Evolutionary conservation across 2,113 vertebrate genomes (phyloP).

Genomic region (Agapornis roseicollis): DNA sequence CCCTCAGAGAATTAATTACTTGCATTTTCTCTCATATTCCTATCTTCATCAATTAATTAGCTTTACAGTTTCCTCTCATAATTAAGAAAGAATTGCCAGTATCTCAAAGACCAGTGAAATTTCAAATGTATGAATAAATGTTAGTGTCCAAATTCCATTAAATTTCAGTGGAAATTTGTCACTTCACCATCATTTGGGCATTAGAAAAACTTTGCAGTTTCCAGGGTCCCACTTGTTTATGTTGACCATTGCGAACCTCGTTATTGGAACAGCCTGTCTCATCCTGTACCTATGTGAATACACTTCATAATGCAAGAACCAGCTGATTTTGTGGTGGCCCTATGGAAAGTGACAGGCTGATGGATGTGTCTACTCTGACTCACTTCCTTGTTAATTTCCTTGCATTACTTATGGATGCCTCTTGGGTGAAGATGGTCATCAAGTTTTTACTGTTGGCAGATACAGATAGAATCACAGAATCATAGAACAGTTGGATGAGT

Average conservation of each 20-base stretch:
- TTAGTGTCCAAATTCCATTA: accelerated
- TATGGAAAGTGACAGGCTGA: background rate
- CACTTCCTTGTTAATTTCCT: background rate
- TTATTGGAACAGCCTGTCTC: background rate
- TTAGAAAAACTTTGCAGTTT: background rate
- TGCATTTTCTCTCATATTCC: background rate
- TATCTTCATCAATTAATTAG: background rate
- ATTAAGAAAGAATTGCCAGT: background rate
- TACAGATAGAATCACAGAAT: background rate
- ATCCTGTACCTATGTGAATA: background rate
- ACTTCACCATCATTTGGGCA: background rate
- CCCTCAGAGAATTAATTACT: background rate
- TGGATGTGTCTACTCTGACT: background rate
- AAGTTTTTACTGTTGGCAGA: background rate
- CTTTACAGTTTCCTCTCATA: background rate
- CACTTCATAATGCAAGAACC: accelerated
- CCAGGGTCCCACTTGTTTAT: background rate
- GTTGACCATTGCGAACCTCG: accelerated
- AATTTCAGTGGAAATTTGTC: background rate
- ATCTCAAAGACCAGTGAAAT: background rate
- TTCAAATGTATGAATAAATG: background rate
- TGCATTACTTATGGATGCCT: background rate
- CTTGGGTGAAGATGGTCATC: background rate
- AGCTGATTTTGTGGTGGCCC: background rate
- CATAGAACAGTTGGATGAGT: background rate